These are phyloP conservation scores for Capromys pilorides DNA, from an alignment of 2,797 vertebrate genomes.

Conservation along the genomic window DNA sequence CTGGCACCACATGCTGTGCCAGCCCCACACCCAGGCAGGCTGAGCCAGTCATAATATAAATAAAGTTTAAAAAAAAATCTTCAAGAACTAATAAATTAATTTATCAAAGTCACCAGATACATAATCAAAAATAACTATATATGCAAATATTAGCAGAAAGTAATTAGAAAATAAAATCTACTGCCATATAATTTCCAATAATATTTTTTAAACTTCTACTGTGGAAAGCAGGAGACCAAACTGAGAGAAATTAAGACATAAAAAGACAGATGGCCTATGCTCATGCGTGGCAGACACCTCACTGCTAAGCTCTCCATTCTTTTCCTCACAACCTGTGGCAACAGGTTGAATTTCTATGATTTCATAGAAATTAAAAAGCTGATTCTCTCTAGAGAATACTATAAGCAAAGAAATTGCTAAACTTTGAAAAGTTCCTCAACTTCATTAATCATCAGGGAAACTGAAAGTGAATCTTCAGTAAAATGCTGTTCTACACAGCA, in stretches of 20 bases:
- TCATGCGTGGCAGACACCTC: background rate
- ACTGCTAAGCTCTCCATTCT: background rate
- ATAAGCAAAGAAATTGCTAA: background rate
- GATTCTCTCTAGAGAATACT: background rate
- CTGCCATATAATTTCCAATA: background rate
- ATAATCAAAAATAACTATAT: background rate
- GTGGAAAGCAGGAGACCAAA: background rate
- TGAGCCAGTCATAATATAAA: too few species aligned
- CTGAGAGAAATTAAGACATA: constrained; percentile 6
- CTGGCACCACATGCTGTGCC: too few species aligned
- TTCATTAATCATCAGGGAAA: background rate
- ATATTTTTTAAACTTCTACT: background rate
- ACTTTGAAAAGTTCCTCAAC: background rate
- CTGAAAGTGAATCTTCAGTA: background rate
- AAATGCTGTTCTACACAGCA: background rate
- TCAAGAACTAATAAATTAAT: background rate
- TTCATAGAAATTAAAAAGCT: background rate
- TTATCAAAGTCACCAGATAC: background rate
- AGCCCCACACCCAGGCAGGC: too few species aligned
- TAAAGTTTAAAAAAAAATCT: background rate
- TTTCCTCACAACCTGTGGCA: background rate
- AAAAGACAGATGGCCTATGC: background rate
- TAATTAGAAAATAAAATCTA: background rate
- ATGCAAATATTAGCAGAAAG: background rate
- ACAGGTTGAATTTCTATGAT: background rate